Base-by-base conservation (phyloP, 1,140 invertebrate species). In the Vanessa tameamea region DNA sequence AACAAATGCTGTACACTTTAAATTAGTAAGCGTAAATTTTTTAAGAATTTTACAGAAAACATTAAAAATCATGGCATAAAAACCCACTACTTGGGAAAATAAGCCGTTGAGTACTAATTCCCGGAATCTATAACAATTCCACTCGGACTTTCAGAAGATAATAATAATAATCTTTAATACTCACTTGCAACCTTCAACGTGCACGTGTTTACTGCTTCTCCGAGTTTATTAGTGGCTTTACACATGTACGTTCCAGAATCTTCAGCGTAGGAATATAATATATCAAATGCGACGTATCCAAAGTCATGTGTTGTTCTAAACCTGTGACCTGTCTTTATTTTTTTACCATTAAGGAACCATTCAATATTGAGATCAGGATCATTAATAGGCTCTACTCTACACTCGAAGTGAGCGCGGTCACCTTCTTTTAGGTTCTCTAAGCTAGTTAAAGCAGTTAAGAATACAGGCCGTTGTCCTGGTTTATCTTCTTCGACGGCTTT, bases 181-280 rank as follows among this genome's bases (percentile, higher is more conserved):
- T 93, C 93, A 95, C 95, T 96, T 87, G 95, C 94, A 81, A 96
- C 95, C 90, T 96, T 96, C 83, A 99, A 96, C 78, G 96, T 97
- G 89, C 97, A 98, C 1, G 96, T 98, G 80, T 98, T 98, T 48
- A 98, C 96, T 76, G 97, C 98, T 94, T 98, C 97, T 69, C 98
- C 98, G 79, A 97, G 94, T 72, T 95, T 93, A 88, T 99, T 99
- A 9, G 96, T 98, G 48, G 98, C 98, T 89, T 97, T 97, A 93
- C 98, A 98, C 94, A 98, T 98, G 90, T 99, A 99, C 13, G 97
- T 98, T 73, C 98, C 97, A 73, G 96, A 96, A 91, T 99, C 98
- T 94, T 99, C 98, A 63, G 97, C 94, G 88, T 98, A 99, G 2
- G 97, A 95, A 89, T 99, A 99, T 12, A 99, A 93, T 82, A 99